Evolutionary conservation across 2,888 invertebrate genomes (phyloP).

Genomic region (Ennomos fuscantarius): DNA sequence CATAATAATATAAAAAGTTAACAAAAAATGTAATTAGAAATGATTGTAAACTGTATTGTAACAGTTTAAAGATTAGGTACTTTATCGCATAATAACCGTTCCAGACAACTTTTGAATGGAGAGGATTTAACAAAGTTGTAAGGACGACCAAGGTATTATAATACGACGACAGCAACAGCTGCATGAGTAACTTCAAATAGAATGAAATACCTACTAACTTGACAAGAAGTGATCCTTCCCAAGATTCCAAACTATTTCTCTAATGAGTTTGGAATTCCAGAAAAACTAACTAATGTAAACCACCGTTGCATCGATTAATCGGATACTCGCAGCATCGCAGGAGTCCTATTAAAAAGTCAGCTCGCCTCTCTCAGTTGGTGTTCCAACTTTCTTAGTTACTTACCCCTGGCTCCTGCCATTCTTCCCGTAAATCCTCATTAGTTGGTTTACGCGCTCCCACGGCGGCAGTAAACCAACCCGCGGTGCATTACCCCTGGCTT

Average conservation of each 20-base stretch:
- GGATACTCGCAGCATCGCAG: conserved; percentile 27
- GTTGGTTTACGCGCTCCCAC: conserved; percentile 76
- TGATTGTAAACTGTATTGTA: too few relatives aligned
- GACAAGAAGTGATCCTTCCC: neutral
- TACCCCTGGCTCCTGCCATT: conserved; percentile 55
- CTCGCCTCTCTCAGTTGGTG: conserved; percentile 37
- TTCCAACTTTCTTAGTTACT: conserved; percentile 35
- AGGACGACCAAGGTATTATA: too few relatives aligned
- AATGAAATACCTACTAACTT: too few relatives aligned
- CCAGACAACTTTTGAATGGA: too few relatives aligned
- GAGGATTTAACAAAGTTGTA: too few relatives aligned
- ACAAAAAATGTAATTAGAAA: too few relatives aligned
- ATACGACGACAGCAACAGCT: too few relatives aligned
- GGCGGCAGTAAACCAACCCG: conserved; percentile 74
- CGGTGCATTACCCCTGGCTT: conserved; percentile 75
- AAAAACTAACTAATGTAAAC: neutral
- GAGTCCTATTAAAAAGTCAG: conserved; percentile 35
- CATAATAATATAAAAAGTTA: too few relatives aligned
- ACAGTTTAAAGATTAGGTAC: too few relatives aligned
- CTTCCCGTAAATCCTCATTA: conserved; percentile 81
- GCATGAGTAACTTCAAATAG: too few relatives aligned
- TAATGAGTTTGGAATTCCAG: conserved; percentile 3
- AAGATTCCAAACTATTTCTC: neutral
- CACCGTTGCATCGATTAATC: neutral
- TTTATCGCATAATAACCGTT: too few relatives aligned